phyloP scores from a whole-genome alignment of 1,140 invertebrate genomes.

The Anoplophora glabripennis region DNA sequence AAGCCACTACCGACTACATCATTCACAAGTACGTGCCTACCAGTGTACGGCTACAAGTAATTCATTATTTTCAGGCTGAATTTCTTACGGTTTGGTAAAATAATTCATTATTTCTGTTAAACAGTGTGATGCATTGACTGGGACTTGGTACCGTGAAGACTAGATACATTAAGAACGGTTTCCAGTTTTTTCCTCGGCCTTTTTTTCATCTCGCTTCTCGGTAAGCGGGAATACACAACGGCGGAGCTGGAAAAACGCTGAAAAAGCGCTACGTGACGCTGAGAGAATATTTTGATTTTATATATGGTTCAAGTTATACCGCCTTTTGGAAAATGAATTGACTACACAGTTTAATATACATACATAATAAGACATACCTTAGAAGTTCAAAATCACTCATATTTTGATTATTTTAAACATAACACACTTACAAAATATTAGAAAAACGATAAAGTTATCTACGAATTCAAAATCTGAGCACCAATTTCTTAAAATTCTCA shows the following conservation, averaged over 20 bases:
- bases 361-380: too few relatives aligned
- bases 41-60: conserved; percentile 6
- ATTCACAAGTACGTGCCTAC: conserved; percentile 13
- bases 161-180: background rate
- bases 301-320: background rate
- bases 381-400: too few relatives aligned
- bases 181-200: background rate
- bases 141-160: background rate
- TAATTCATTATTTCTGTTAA: conserved; percentile 5
- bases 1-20: conserved; percentile 9
- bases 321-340: background rate
- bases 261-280: background rate
- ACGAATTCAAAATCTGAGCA: too few relatives aligned
- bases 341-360: too few relatives aligned
- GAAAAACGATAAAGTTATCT: too few relatives aligned
- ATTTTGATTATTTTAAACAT: too few relatives aligned
- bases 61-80: conserved; percentile 15
- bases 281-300: background rate
- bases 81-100: conserved; percentile 9
- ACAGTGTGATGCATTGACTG: conserved; percentile 4
- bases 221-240: background rate
- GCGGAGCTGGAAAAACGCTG: background rate
- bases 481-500: too few relatives aligned
- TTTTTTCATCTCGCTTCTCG: background rate
- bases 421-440: too few relatives aligned